Evolutionary conservation across 2,113 vertebrate genomes (phyloP).

Genomic region (Phaetusa simplex): DNA sequence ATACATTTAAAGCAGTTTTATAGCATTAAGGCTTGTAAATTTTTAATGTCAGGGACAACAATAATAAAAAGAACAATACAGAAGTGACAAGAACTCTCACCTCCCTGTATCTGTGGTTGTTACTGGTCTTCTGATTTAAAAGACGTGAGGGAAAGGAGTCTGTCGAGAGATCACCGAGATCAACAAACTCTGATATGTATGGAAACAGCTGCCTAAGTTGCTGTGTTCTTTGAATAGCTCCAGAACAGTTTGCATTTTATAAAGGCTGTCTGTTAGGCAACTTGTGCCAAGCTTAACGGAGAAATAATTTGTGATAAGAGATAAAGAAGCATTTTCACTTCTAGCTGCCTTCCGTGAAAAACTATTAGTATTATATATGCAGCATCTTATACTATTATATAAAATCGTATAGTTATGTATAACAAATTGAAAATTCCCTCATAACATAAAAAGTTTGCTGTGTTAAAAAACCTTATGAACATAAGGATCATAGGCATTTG

Average conservation of each 20-base stretch:
- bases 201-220: background rate
- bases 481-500: background rate
- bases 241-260: background rate
- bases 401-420: background rate
- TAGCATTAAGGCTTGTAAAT: background rate
- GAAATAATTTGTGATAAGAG: background rate
- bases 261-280: background rate
- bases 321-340: background rate
- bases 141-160: background rate
- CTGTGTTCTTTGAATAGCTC: background rate
- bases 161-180: background rate
- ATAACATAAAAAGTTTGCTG: background rate
- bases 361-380: background rate
- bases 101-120: background rate
- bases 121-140: background rate
- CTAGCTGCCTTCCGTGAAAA: background rate
- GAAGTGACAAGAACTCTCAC: background rate
- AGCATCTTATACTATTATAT: background rate
- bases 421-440: background rate
- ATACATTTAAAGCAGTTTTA: background rate
- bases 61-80: background rate
- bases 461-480: background rate
- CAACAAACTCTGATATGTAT: background rate
- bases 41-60: background rate
- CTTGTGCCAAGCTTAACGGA: background rate